Conservation (phyloP, 2,113 vertebrate genomes). For the Dromaius novaehollandiae region DNA sequence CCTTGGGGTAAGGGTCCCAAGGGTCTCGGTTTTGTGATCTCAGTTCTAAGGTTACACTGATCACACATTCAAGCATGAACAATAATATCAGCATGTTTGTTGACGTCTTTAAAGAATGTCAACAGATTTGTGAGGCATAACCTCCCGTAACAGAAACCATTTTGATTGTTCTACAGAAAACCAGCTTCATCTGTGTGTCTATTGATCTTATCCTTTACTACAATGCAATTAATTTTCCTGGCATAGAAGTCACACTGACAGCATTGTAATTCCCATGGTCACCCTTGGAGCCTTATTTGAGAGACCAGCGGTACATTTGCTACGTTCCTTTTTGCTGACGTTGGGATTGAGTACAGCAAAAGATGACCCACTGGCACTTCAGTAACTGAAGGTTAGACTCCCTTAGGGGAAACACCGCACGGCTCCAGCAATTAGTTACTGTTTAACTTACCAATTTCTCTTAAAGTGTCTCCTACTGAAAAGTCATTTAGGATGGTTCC, state of each 20-base stretch:
- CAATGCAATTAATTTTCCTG: background rate
- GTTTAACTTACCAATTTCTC: background rate
- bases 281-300: background rate
- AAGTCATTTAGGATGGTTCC: background rate
- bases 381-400: background rate
- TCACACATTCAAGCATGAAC: background rate
- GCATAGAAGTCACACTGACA: background rate
- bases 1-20: background rate
- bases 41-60: background rate
- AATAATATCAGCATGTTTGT: background rate
- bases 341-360: background rate
- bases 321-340: background rate
- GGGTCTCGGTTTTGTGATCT: background rate
- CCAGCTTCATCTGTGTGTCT: background rate
- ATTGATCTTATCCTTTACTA: conserved; percentile 1
- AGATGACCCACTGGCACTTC: background rate
- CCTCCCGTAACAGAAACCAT: background rate
- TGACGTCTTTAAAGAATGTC: background rate
- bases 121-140: conserved; percentile 11
- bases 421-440: background rate
- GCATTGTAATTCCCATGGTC: background rate
- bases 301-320: background rate
- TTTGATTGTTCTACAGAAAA: background rate
- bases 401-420: background rate
- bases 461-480: background rate